phyloP scores from a whole-genome alignment of 2,113 vertebrate species.

The Sus scrofa region T2T-Sscrofa CM000824.6:197308001-197308500 shows the following conservation, averaged over 20 bases:
- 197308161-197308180: not conserved
- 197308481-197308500: not conserved
- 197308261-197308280: not conserved
- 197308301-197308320: not conserved
- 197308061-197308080: not conserved
- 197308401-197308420: not conserved
- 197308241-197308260: not conserved
- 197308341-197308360: not conserved
- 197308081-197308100: not conserved
- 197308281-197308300: not conserved
- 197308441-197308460: not conserved
- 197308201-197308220: not conserved
- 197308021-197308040: constrained; percentile 5
- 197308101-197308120: not conserved
- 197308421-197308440: not conserved
- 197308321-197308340: not conserved
- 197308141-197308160: not conserved
- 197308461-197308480: not conserved
- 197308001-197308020: not conserved
- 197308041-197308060: not conserved
- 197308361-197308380: not conserved
- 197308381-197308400: not conserved
- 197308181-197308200: not conserved
- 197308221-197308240: not conserved
- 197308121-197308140: not conserved